Evolutionary conservation across 2,888 invertebrate genomes (phyloP), one percentile per base, ranked within the genome.

Genomic region (Ormyrus labotus): DNA sequence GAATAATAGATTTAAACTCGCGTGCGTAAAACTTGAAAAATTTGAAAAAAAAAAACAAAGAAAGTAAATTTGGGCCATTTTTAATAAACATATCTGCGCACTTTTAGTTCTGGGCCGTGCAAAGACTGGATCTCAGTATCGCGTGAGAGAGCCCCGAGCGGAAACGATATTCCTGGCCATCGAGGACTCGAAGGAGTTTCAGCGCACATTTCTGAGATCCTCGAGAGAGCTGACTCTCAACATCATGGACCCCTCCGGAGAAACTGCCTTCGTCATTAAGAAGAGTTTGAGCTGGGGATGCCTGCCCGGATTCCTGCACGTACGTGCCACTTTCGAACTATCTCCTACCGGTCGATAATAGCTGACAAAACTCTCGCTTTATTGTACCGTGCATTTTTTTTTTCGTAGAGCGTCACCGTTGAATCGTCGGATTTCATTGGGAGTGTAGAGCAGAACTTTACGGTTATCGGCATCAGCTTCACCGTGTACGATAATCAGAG

Each of bases 221-320:
- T 92, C 93, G 0, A 92, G 97, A 45, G 75, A 84, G 34, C 96
- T 97, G 90, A 92, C 93, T 82, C 94, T 98, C 93, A 95, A 94
- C 86, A 91, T 98, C 0, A 93, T 95, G 82, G 98, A 98, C 90
- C 95, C 94, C 88, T 94, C 94, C n/a, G 94, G 96, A 83, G 95
- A 96, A 87, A 96, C 96, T 89, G 96, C 96, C 0, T 93, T 98
- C 88, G 93, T 95, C 80, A 92, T 98, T 60, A 84, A 75, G 45
- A 88, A 89, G 70, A 88, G 89, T 57, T 61, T 86, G 7, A 84
- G 83, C 45, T 87, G 86, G 85, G 86, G 85, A 48, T 87, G 84
- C 80, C 45, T 87, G 0, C 86, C 87, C 50, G 85, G 85, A 65
- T 85, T 83, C 65, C 82, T 87, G n/a, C 88, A 87, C 82, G 89